Evolutionary conservation across 2,113 vertebrate species (phyloP).

Genomic region (Acrocephalus kingi): DNA sequence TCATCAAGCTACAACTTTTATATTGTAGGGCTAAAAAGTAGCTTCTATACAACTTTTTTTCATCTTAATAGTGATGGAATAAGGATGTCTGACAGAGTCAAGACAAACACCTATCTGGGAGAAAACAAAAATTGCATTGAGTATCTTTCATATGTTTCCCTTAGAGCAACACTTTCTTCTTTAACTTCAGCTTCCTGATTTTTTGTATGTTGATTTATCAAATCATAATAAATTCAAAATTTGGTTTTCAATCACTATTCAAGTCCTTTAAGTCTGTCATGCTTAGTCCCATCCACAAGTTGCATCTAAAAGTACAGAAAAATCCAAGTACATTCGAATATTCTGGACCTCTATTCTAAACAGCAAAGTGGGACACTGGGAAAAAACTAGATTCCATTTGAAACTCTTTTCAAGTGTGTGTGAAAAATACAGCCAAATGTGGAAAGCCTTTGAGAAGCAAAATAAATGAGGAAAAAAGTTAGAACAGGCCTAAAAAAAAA

Average conservation of each 20-base stretch:
- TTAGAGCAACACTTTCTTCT: not conserved
- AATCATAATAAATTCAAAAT: not conserved
- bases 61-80: not conserved
- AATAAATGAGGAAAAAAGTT: not conserved
- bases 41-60: not conserved
- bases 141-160: not conserved
- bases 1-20: not conserved
- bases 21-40: not conserved
- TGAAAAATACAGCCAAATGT: not conserved
- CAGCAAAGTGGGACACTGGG: not conserved
- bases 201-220: not conserved
- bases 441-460: not conserved
- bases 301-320: not conserved
- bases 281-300: not conserved
- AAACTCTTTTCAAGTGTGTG: not conserved
- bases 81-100: not conserved
- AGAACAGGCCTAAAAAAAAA: not conserved
- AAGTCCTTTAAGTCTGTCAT: not conserved
- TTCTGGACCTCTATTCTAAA: not conserved
- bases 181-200: not conserved
- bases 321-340: not conserved
- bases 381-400: not conserved
- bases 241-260: not conserved
- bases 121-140: not conserved
- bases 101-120: not conserved